phyloP scores from a whole-genome alignment of 2,113 vertebrate species.

The Cavia aperea region DNA sequence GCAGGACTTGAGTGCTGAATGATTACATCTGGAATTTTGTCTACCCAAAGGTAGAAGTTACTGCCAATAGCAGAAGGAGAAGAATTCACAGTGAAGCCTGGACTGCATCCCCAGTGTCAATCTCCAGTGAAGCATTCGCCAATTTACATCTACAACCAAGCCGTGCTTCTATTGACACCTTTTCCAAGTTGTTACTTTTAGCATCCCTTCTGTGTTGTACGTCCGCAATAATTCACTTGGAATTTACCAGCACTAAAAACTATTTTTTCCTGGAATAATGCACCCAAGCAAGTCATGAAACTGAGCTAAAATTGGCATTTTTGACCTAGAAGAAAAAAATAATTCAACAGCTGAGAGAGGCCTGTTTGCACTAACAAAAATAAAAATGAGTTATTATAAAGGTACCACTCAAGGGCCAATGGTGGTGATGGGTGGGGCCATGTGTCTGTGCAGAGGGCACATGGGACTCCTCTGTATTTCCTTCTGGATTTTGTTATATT shows the following conservation, averaged over 20 bases:
- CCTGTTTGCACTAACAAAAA: constrained; percentile 6
- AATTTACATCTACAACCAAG: constrained; percentile 53
- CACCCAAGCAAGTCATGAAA: neutral
- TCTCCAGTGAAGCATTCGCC: constrained; percentile 48
- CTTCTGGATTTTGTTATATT: neutral
- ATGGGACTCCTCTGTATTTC: neutral
- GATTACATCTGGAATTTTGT: constrained; percentile 64
- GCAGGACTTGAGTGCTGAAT: constrained; percentile 21
- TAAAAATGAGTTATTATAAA: neutral
- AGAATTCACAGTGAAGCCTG: constrained; percentile 47
- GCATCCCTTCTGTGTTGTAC: constrained; percentile 55
- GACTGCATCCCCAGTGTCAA: neutral
- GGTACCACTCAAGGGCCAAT: neutral
- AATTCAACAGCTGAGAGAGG: neutral
- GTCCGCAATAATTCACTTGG: constrained; percentile 63
- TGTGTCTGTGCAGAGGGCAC: neutral
- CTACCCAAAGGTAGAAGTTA: constrained; percentile 50
- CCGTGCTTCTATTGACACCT: constrained; percentile 63
- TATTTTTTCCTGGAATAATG: constrained; percentile 58
- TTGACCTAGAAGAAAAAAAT: neutral
- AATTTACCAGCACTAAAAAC: constrained; percentile 58
- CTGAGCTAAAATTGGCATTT: neutral
- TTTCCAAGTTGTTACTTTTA: constrained; percentile 66
- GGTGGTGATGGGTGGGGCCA: neutral
- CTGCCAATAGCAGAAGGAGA: constrained; percentile 47